Base-by-base conservation (phyloP, 2,888 invertebrate species). In the Catocala fraxini region DNA sequence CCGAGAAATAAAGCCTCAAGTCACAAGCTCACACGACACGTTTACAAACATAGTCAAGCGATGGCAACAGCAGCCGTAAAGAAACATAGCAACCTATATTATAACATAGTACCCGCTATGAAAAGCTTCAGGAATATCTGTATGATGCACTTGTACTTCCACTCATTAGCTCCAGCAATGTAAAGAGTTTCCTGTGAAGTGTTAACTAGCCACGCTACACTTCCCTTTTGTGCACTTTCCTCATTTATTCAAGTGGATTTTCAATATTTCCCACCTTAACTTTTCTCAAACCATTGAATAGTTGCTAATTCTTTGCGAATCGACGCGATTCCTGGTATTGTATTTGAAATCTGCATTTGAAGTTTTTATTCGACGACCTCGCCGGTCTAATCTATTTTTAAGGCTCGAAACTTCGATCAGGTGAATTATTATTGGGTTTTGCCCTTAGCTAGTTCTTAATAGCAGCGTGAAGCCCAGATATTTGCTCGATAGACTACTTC, bases 241-340 rank as follows among this genome's bases (percentile, higher is more conserved):
- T 25, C 58, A 33, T 57, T 68, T 65, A 63, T 63, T 49, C 55
- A 51, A 42, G 45, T 39, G 58, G 49, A 10, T 59, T 35, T 45
- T 62, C 47, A 68, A 64, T 63, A 71, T 61, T 65, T 61, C 39
- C 51, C 51, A 60, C 57, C 63, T 75, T 65, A 59, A 61, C 57
- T 71, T 69, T 62, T 63, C 43, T 55, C 70, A 54, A 59, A 62
- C 56, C 63, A 69, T 64, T 75, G 73, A 75, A 75, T 66, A 62
- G 69, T 56, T 69, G 56, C 57, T 65, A 75, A 64, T 72, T 69
- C 58, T 51, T 49, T 34, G 45, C 11, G 15, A 65, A 49, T 58
- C 69, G 59, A 49, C 25, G 54, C 43, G 33, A 46, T 62, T 59
- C 43, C 4, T 47, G 47, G 10, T 9, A 13, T 47, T 25, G 7